Conservation (phyloP, 2,113 vertebrate genomes). For the Myocastor coypus region DNA sequence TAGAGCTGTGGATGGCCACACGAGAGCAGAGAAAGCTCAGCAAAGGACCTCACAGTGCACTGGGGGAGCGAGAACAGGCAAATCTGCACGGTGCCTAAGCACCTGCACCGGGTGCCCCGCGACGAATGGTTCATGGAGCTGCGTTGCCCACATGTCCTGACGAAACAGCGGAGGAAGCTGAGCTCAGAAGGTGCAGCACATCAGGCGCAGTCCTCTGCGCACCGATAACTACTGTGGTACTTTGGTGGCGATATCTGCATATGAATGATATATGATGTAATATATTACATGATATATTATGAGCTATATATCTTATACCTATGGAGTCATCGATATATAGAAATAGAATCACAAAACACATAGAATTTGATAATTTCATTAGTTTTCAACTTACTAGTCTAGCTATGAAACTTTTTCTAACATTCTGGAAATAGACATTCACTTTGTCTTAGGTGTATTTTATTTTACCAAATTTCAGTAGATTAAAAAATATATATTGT, state of each 20-base stretch:
- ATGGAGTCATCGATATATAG: background rate
- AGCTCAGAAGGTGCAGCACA: conserved; percentile 23
- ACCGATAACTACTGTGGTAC: background rate
- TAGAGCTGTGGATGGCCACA: background rate
- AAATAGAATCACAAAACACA: conserved; percentile 20
- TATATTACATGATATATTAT: no score
- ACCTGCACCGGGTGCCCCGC: background rate
- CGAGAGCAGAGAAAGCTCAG: background rate
- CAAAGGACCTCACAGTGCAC: background rate
- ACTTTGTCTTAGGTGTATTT: conserved; percentile 6
- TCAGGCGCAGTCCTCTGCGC: background rate
- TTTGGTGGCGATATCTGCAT: background rate
- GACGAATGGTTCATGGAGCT: no score
- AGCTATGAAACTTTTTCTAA: conserved; percentile 1
- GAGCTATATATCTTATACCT: no score
- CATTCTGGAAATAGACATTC: background rate
- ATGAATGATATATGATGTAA: no score
- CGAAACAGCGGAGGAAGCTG: background rate
- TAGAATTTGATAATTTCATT: conserved; percentile 7
- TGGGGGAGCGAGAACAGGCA: background rate
- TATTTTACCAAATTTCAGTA: conserved; percentile 50
- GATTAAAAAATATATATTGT: background rate
- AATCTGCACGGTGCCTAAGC: rapidly evolving
- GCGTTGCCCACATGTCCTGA: background rate
- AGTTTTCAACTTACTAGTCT: background rate